These are phyloP conservation scores for Lamellibrachia satsuma DNA, from an alignment of 2,888 invertebrate species.

Conservation along the genomic window DNA sequence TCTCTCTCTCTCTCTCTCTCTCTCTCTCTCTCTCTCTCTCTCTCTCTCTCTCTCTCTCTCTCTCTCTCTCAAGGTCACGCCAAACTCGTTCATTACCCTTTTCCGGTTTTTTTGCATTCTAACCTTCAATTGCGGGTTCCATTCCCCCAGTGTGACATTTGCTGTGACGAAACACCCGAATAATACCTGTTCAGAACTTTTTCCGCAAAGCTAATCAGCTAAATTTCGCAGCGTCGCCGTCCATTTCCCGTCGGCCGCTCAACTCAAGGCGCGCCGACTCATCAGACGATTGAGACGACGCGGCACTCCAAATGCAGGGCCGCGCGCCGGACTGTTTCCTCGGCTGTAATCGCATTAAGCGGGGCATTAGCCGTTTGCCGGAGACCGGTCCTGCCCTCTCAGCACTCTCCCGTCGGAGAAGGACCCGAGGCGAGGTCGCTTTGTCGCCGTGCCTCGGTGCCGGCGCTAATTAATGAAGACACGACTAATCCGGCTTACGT, in stretches of 20 bases:
- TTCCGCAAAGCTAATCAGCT: slow-evolving; percentile 9
- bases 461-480: slow-evolving; percentile 5
- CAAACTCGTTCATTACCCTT: too few species aligned
- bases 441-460: neutral
- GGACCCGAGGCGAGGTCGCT: neutral
- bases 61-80: neutral
- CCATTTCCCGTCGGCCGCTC: neutral
- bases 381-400: neutral
- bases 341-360: neutral
- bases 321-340: neutral
- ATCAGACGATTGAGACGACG: neutral
- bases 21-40: too few species aligned
- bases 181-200: neutral
- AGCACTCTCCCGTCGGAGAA: neutral
- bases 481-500: neutral
- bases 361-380: neutral
- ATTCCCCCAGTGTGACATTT: neutral
- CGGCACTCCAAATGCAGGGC: neutral
- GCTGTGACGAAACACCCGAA: neutral
- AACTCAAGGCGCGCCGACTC: neutral
- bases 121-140: neutral
- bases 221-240: neutral
- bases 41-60: too few species aligned
- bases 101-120: neutral
- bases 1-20: too few species aligned